Evolutionary conservation across 2,113 vertebrate species (phyloP).

Genomic region (Pteruthius melanotis): DNA sequence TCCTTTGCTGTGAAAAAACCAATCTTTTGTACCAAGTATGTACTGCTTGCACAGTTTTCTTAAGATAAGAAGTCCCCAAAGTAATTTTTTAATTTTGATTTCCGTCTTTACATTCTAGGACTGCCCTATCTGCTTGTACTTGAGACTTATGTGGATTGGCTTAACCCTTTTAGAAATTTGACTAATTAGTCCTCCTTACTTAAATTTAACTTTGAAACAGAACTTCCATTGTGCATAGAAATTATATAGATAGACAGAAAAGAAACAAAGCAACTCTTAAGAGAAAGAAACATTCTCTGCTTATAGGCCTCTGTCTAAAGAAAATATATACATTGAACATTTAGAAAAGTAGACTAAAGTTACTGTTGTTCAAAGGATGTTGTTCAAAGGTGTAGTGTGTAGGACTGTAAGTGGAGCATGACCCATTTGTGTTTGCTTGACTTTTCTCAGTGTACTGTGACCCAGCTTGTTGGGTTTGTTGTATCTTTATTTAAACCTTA

Average conservation of each 20-base stretch:
- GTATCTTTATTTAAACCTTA: slow-evolving; percentile 36
- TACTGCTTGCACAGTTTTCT: background rate
- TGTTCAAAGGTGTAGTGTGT: background rate
- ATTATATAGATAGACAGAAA: background rate
- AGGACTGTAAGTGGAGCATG: background rate
- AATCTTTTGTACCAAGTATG: background rate
- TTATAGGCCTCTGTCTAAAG: background rate
- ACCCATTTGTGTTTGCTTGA: background rate
- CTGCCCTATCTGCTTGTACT: background rate
- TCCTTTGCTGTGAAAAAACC: background rate
- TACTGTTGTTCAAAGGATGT: background rate
- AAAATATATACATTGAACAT: background rate
- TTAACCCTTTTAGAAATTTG: background rate
- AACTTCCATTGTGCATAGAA: background rate
- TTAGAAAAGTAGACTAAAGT: background rate
- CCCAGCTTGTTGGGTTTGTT: background rate
- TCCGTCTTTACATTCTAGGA: background rate
- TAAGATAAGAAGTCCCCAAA: background rate
- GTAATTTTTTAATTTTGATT: background rate
- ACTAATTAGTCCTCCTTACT: background rate
- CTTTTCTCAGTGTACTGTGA: background rate
- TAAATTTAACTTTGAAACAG: background rate
- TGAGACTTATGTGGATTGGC: background rate
- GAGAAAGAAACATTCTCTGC: background rate
- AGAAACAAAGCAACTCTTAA: background rate